Percentiles rank a stretch among this genome's conserved stretches.
These are phyloP conservation scores for Pelvicachromis taeniatus DNA, from an alignment of 2,113 vertebrate species.

Conservation along the genomic window DNA sequence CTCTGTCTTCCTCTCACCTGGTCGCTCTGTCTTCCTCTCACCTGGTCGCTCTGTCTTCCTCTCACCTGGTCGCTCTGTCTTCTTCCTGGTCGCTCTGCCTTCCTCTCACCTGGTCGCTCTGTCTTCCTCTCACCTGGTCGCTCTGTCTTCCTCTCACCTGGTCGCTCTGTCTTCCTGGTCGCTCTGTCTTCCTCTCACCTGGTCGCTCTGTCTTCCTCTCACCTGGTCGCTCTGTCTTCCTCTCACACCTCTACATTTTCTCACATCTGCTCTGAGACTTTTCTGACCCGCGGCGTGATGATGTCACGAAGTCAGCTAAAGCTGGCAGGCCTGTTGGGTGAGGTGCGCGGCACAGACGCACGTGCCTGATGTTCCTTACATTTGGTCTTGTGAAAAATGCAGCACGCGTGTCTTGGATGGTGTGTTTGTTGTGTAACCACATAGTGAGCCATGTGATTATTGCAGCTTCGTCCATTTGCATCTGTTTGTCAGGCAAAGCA, in stretches of 20 bases:
- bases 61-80: not conserved
- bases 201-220: not conserved
- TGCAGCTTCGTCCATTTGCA: not conserved
- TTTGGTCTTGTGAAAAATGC: too few relatives aligned
- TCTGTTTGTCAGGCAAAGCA: not conserved
- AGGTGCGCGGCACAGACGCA: not conserved
- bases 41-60: not conserved
- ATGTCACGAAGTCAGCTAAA: not conserved
- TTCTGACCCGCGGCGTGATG: accelerated
- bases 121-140: not conserved
- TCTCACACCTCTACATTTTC: not conserved
- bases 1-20: not conserved
- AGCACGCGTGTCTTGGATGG: not conserved
- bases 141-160: not conserved
- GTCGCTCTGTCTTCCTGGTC: too few relatives aligned
- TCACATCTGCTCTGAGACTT: not conserved
- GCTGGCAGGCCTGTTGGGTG: not conserved
- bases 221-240: not conserved
- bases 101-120: not conserved
- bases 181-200: too few relatives aligned
- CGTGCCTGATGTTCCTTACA: too few relatives aligned
- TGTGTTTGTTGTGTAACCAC: not conserved
- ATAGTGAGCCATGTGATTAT: not conserved
- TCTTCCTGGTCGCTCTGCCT: too few relatives aligned
- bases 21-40: not conserved